These are phyloP conservation scores for Macrostomum cliftonense DNA, from an alignment of 2,888 invertebrate genomes.

Conservation along the genomic window DNA sequence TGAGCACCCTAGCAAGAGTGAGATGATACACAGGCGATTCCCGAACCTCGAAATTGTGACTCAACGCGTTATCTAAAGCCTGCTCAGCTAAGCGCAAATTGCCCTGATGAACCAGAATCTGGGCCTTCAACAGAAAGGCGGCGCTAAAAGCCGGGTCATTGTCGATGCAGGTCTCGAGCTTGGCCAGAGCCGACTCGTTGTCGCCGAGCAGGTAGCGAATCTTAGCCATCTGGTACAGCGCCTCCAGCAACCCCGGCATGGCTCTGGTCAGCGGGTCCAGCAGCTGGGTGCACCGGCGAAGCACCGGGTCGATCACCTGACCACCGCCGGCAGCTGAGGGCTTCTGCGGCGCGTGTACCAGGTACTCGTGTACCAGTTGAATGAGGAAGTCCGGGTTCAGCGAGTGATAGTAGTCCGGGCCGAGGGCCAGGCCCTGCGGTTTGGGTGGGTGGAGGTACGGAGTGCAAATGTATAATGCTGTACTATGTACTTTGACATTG, in stretches of 20 bases:
- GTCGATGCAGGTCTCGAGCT: slow-evolving; percentile 54
- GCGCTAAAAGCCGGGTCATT: slow-evolving; percentile 61
- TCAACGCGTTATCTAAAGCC: slow-evolving; percentile 66
- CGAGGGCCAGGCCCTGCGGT: slow-evolving; percentile 48
- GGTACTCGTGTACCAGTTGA: slow-evolving; percentile 55
- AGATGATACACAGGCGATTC: slow-evolving; percentile 77
- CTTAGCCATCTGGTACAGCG: slow-evolving; percentile 51
- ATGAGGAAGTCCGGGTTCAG: slow-evolving; percentile 70
- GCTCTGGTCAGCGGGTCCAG: slow-evolving; percentile 54
- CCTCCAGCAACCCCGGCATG: slow-evolving; percentile 56
- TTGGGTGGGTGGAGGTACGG: not conserved
- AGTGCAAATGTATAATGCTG: not conserved
- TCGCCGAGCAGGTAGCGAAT: slow-evolving; percentile 57
- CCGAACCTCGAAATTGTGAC: slow-evolving; percentile 71
- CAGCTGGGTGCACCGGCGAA: slow-evolving; percentile 47
- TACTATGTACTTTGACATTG: no score
- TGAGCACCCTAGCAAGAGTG: slow-evolving; percentile 61
- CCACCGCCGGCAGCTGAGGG: slow-evolving; percentile 45
- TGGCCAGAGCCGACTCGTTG: slow-evolving; percentile 49
- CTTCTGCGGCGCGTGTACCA: slow-evolving; percentile 46
- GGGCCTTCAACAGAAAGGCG: slow-evolving; percentile 62
- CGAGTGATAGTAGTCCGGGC: slow-evolving; percentile 52
- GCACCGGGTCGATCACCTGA: slow-evolving; percentile 37
- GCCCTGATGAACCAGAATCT: slow-evolving; percentile 48
- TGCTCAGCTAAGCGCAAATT: slow-evolving; percentile 59